Evolutionary conservation across 2,888 invertebrate genomes (phyloP).

Genomic region (Drymonia ruficornis): DNA sequence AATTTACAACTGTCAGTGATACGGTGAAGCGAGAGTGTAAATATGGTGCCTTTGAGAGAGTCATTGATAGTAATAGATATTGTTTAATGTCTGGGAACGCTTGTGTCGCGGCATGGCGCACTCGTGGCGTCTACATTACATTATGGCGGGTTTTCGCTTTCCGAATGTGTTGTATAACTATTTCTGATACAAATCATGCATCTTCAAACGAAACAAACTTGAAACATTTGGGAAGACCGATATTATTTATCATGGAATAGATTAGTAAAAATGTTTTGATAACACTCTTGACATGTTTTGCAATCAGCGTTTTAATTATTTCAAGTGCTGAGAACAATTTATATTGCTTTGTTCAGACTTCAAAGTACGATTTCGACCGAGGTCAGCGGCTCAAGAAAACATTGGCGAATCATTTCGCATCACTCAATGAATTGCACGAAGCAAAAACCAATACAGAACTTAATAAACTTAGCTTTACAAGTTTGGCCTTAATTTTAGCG

Average conservation of each 20-base stretch:
- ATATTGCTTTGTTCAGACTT: constrained; percentile 66
- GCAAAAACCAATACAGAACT: constrained; percentile 32
- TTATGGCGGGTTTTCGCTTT: constrained; percentile 71
- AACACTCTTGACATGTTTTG: constrained; percentile 28
- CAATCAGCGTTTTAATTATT: constrained; percentile 50
- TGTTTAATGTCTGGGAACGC: constrained; percentile 31
- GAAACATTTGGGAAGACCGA: neutral
- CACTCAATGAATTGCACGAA: constrained; percentile 55
- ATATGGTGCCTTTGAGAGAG: constrained; percentile 42
- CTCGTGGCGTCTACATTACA: constrained; percentile 79
- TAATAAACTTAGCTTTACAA: constrained; percentile 5
- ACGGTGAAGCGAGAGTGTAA: constrained; percentile 61
- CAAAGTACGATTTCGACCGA: constrained; percentile 71
- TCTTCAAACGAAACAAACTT: neutral
- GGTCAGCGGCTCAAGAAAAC: constrained; percentile 72
- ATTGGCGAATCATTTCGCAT: constrained; percentile 69
- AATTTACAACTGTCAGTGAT: constrained; percentile 53
- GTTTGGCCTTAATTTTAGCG: neutral
- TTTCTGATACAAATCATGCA: neutral
- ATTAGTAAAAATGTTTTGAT: constrained; percentile 37
- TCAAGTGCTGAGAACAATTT: constrained; percentile 36
- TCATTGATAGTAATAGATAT: constrained; percentile 30
- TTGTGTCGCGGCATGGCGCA: constrained; percentile 58
- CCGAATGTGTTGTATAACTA: constrained; percentile 27
- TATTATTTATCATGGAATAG: neutral